Evolutionary conservation across 2,888 invertebrate species (phyloP).

Genomic region (Alloscopus bannaensis): DNA sequence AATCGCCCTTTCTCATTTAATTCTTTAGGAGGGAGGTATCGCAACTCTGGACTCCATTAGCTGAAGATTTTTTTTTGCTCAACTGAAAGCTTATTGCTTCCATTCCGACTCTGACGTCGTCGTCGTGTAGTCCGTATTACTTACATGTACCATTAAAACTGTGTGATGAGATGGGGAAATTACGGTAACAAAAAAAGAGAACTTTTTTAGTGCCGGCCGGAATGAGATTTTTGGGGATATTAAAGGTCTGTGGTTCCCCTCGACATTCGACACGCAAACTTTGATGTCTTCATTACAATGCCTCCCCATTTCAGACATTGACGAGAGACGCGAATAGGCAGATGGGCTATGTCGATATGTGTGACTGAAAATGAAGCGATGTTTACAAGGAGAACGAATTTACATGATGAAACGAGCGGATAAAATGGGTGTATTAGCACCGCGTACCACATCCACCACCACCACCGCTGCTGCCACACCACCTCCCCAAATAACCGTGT

Average conservation of each 20-base stretch:
- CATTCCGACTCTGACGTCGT: too few species aligned
- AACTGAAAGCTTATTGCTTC: too few species aligned
- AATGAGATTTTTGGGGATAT: slow-evolving; percentile 66
- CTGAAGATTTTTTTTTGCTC: too few species aligned
- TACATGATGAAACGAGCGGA: slow-evolving; percentile 19
- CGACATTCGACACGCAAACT: slow-evolving; percentile 70
- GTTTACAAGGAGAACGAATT: slow-evolving; percentile 8
- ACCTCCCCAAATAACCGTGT: slow-evolving; percentile 14
- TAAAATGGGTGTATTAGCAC: slow-evolving; percentile 40
- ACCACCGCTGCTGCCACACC: too few species aligned
- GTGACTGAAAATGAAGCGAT: slow-evolving; percentile 13
- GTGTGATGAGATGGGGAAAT: slow-evolving; percentile 11
- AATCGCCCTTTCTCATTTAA: too few species aligned
- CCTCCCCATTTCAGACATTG: slow-evolving; percentile 26
- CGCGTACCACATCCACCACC: slow-evolving; percentile 38
- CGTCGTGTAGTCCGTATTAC: too few species aligned
- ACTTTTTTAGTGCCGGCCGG: slow-evolving; percentile 62
- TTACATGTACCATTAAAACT: background rate
- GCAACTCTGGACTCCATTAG: too few species aligned
- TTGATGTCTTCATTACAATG: slow-evolving; percentile 70
- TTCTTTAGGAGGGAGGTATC: too few species aligned
- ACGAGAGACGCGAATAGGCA: background rate
- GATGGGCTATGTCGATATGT: background rate
- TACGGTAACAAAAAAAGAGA: slow-evolving; percentile 29
- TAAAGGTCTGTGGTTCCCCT: slow-evolving; percentile 72